A percentile compares a stretch with the other conserved stretches of the same genome.
These are phyloP conservation scores for Willisornis vidua DNA, from an alignment of 2,113 vertebrate species.

Conservation along the genomic window DNA sequence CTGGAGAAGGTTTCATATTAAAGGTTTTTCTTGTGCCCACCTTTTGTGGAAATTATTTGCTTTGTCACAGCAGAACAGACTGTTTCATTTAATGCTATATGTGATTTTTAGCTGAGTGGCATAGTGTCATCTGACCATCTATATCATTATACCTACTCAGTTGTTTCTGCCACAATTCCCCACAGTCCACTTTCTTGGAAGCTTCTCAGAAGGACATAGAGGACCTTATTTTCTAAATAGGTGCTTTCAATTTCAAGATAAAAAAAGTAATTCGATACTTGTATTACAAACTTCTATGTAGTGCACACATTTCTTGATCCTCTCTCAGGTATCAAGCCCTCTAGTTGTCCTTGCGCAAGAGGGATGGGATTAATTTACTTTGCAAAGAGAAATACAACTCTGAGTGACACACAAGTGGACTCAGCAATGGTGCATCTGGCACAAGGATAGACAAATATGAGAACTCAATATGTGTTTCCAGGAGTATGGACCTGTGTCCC, in stretches of 20 bases:
- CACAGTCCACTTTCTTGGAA: background rate
- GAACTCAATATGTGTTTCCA: background rate
- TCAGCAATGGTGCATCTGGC: background rate
- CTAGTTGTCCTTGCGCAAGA: background rate
- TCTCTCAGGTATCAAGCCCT: background rate
- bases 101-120: background rate
- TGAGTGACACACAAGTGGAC: background rate
- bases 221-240: background rate
- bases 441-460: background rate
- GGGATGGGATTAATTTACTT: background rate
- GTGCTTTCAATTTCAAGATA: background rate
- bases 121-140: background rate
- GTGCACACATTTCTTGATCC: background rate
- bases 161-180: background rate
- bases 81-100: background rate
- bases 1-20: background rate
- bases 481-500: background rate
- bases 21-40: background rate
- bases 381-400: background rate
- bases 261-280: background rate
- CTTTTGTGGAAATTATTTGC: background rate
- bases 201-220: background rate
- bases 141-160: background rate
- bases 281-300: background rate
- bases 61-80: background rate